Evolutionary conservation across 2,888 invertebrate genomes (phyloP), one percentile per base, ranked within the genome.

Genomic region (Galerucella pusilla): DNA sequence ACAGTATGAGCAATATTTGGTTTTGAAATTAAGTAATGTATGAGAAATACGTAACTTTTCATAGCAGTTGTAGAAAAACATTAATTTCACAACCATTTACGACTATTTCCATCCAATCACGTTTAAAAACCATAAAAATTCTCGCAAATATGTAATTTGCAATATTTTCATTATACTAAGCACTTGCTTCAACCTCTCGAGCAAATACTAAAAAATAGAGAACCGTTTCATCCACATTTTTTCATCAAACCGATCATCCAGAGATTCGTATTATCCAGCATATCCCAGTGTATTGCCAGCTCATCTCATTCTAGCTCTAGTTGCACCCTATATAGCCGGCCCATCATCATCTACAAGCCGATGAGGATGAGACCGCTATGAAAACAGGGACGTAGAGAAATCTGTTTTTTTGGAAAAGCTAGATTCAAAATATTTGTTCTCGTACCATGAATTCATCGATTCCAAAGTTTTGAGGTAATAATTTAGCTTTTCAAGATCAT

Each of bases 331-430:
- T 20, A 46, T 49, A 70, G 63, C 42, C 42, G 20, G 60, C 66
- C 66, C 71, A 71, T 71, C 71, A 66, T 66, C 66, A 72, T 72
- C 66, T 57, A 67, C 67, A 67, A 35, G 45, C 60, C 54, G 60
- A 49, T 49, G 72, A 72, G 66, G 60, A 49, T 49, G 72, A 72
- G 66, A 68, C 68, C 66, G 46, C 64, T 64, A 64, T 64, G 46
- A 65, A 65, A 46, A 12, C 64, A 65, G 46, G 16, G 64, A 16
- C 64, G 64, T 42, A 42, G 46, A 12, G 2, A 20, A 57, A 57
- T 57, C 10, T 16, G 20, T 20, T 1, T 2, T 57, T 57, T 57
- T 6, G 11, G 14, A 49, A 5, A 14, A 49, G 14, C 1, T 14
- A 14, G 5, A 4, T 49, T 49, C 11, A 14, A 49, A 49, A 12